Conservation (phyloP, 2,888 invertebrate species). For the Blastobasis adustella region DNA sequence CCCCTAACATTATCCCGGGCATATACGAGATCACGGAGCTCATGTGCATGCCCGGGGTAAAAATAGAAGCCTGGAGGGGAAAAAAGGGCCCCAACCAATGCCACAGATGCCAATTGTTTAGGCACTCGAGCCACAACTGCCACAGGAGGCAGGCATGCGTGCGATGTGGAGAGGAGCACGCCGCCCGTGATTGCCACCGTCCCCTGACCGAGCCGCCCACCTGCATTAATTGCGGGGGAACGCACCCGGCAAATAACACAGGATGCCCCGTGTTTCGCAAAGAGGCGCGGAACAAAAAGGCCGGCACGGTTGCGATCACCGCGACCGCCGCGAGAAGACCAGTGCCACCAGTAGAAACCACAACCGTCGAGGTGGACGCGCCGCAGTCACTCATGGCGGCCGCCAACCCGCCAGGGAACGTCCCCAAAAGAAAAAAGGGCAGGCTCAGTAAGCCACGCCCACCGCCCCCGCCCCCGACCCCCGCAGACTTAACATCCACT, state of each 20-base stretch:
- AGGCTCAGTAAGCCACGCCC: background rate
- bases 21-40: background rate
- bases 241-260: too few species aligned
- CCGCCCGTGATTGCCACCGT: background rate
- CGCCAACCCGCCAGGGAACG: background rate
- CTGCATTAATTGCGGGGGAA: slow-evolving; percentile 7
- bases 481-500: background rate
- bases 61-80: slow-evolving; percentile 3
- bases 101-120: slow-evolving; percentile 1
- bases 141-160: background rate
- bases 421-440: background rate
- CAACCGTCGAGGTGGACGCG: background rate
- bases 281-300: background rate
- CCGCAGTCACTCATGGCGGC: background rate
- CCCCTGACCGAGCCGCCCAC: slow-evolving; percentile 1
- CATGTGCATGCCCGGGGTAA: background rate
- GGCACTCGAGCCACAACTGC: background rate
- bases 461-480: background rate
- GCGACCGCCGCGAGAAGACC: background rate
- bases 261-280: too few species aligned
- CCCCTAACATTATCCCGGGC: background rate
- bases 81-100: slow-evolving; percentile 7
- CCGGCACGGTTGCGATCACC: background rate
- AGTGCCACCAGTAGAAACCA: background rate
- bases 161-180: background rate